Percentiles rank a stretch among this genome's conserved stretches.
These are phyloP conservation scores for Ahaetulla prasina DNA, from an alignment of 2,113 vertebrate species.

Conservation along the genomic window DNA sequence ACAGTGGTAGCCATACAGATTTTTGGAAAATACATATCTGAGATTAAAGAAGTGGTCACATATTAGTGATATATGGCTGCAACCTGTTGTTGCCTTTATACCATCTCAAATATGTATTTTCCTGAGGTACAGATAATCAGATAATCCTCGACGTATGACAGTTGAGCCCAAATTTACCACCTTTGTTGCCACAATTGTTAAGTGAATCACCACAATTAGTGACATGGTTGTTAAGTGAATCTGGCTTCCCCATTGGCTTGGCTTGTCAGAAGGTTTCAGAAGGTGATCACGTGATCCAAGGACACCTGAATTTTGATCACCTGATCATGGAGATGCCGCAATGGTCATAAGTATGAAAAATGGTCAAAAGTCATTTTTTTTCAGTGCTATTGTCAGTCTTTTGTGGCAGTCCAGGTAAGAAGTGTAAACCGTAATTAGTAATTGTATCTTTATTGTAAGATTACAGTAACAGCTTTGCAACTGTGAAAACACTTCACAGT, in stretches of 20 bases:
- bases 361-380: not conserved
- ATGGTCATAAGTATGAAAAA: not conserved
- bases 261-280: not conserved
- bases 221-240: not conserved
- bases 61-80: not conserved
- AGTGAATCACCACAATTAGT: not conserved
- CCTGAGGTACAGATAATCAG: not conserved
- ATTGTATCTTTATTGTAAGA: not conserved
- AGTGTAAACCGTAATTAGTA: not conserved
- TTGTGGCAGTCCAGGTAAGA: not conserved
- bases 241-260: not conserved
- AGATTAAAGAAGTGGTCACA: not conserved
- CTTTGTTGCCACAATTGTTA: too few species aligned
- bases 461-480: not conserved
- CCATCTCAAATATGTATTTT: not conserved
- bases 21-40: not conserved
- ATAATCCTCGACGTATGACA: not conserved
- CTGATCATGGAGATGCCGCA: not conserved
- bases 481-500: not conserved
- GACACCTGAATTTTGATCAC: too few species aligned
- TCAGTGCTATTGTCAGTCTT: not conserved
- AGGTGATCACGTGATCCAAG: not conserved
- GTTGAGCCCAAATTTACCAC: not conserved
- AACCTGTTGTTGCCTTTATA: not conserved
- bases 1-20: not conserved